phyloP scores from a whole-genome alignment of 2,888 invertebrate genomes.

The Platycnemis pennipes region DNA sequence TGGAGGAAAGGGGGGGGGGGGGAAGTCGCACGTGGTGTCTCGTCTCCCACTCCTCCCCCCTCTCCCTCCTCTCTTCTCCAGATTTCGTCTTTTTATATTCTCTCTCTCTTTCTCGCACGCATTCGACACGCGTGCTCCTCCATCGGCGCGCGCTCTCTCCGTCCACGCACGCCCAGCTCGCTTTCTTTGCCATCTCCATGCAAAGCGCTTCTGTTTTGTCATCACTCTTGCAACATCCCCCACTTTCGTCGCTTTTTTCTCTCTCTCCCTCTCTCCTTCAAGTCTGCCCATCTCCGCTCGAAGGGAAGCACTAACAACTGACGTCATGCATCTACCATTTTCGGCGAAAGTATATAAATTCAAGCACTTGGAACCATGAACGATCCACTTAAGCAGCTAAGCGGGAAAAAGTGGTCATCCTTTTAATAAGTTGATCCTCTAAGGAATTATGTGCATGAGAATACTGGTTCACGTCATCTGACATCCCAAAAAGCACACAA shows the following conservation, averaged over 20 bases:
- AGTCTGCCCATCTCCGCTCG: not conserved
- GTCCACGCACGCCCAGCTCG: not conserved
- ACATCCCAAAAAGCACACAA: not conserved
- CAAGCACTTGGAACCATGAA: not conserved
- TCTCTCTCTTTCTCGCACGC: not conserved
- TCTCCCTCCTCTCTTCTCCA: too few relatives aligned
- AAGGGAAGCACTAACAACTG: not conserved
- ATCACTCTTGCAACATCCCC: not conserved
- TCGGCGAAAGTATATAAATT: not conserved
- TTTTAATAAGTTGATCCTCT: not conserved
- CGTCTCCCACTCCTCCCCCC: not conserved
- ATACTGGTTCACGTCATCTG: not conserved
- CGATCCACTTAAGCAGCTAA: not conserved
- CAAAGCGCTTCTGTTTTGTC: not conserved
- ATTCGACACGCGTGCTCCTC: not conserved
- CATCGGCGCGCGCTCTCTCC: not conserved
- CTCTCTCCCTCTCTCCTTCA: not conserved
- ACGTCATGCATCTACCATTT: not conserved
- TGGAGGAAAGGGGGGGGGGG: too few relatives aligned
- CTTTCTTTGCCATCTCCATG: too few relatives aligned
- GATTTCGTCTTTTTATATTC: not conserved
- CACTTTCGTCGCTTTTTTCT: too few relatives aligned
- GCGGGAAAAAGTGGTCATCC: not conserved
- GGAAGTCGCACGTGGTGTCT: not conserved
- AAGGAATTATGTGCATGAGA: not conserved